phyloP scores from a whole-genome alignment of 2,113 vertebrate species.

The Chaetorhynchus papuensis region DNA sequence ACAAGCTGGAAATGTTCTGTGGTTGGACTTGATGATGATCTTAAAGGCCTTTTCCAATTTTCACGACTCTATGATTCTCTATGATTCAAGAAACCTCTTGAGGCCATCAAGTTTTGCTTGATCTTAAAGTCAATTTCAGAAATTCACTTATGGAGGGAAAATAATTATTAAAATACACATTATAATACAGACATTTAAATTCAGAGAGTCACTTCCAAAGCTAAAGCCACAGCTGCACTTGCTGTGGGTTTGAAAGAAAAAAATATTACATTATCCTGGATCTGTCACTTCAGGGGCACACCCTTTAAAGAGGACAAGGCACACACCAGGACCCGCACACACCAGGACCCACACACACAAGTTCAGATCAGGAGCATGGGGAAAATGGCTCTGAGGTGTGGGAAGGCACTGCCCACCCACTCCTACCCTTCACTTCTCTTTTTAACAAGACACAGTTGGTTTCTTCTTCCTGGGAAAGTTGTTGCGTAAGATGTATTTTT shows the following conservation, averaged over 20 bases:
- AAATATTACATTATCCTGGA: neutral
- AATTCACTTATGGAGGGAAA: neutral
- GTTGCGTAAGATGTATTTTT: neutral
- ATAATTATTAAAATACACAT: neutral
- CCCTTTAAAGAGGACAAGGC: neutral
- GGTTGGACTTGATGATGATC: neutral
- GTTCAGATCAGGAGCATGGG: neutral
- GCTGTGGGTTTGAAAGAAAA: neutral
- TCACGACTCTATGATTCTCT: neutral
- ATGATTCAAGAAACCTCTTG: neutral
- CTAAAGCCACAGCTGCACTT: neutral
- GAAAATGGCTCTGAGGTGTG: neutral
- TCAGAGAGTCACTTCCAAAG: neutral
- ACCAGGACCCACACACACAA: neutral
- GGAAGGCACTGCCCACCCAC: constrained; percentile 4
- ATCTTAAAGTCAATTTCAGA: neutral
- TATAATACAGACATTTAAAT: neutral
- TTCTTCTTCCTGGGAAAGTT: neutral
- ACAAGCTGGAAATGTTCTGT: neutral
- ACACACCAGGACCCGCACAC: neutral
- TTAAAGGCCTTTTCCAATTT: neutral
- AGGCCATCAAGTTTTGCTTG: neutral
- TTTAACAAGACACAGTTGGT: constrained; percentile 21
- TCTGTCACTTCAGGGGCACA: neutral
- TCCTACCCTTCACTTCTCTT: neutral